Percentiles rank a stretch among this genome's conserved stretches.
These are phyloP conservation scores for Syngnathus acus DNA, from an alignment of 2,797 vertebrate species.

Conservation along the genomic window DNA sequence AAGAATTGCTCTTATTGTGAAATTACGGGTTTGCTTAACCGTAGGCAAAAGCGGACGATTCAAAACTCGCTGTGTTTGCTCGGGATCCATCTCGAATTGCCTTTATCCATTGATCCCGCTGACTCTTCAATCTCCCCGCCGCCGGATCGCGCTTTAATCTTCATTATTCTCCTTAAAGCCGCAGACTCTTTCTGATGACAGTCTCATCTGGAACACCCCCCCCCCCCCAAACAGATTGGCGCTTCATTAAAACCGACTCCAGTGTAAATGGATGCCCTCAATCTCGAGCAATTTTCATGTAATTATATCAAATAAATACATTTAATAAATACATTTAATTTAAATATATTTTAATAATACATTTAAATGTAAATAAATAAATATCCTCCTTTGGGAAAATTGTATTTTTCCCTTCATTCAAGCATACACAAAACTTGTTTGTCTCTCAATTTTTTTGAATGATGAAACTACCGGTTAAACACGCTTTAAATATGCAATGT, in stretches of 20 bases:
- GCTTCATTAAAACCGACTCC: not conserved
- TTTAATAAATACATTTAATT: no score
- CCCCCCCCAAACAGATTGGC: not conserved
- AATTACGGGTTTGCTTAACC: not conserved
- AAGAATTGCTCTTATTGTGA: conserved; percentile 9
- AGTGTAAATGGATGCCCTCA: not conserved
- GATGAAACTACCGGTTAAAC: no score
- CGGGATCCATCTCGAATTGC: conserved; percentile 35
- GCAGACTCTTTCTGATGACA: conserved; percentile 20
- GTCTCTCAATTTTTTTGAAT: no score
- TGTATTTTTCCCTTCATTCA: no score
- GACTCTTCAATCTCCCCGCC: conserved; percentile 46
- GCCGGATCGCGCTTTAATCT: conserved; percentile 56
- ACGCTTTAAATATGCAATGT: no score
- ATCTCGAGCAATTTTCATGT: no score
- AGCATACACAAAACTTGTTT: no score
- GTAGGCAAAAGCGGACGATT: not conserved
- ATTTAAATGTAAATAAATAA: no score
- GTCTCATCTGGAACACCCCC: conserved; percentile 9
- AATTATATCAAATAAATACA: no score
- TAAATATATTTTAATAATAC: no score
- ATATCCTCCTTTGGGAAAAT: no score
- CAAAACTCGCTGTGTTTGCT: not conserved
- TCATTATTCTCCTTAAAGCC: conserved; percentile 61
- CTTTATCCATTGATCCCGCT: conserved; percentile 39